Conservation (phyloP, 2,797 vertebrate genomes). For the Hydrolagus colliei region DNA sequence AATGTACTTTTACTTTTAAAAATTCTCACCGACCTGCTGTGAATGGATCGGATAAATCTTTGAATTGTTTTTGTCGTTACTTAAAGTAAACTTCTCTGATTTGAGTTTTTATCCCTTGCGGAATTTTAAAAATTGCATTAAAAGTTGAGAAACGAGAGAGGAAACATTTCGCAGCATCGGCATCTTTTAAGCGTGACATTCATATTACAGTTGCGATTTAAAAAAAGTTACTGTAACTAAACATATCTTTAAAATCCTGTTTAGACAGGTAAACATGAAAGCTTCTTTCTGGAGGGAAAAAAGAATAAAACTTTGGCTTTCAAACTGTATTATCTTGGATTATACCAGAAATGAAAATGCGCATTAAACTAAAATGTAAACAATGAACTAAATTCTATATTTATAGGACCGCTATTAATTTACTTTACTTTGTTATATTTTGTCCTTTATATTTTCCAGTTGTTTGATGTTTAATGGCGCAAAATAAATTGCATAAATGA, state of each 20-base stretch:
- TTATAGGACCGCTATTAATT: neutral
- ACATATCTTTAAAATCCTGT: neutral
- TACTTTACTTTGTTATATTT: neutral
- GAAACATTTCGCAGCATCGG: neutral
- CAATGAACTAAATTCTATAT: neutral
- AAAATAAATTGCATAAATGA: neutral
- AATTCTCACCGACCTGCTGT: no score
- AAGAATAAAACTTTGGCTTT: neutral
- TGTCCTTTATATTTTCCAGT: neutral
- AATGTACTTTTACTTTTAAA: no score
- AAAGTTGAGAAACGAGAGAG: neutral
- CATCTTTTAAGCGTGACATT: neutral
- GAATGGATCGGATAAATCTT: no score
- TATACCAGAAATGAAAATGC: neutral
- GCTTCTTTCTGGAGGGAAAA: neutral
- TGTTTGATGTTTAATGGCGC: neutral
- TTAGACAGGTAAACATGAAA: neutral
- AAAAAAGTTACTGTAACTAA: neutral
- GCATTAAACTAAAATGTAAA: neutral
- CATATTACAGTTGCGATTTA: neutral
- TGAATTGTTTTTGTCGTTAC: neutral
- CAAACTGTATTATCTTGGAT: neutral
- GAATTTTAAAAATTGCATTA: neutral
- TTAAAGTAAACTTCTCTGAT: neutral
- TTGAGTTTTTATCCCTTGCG: neutral